Percentiles rank a stretch among this genome's conserved stretches.
Evolutionary conservation across 2,797 vertebrate genomes (phyloP).

Genomic region (Rhinoraja longicauda): DNA sequence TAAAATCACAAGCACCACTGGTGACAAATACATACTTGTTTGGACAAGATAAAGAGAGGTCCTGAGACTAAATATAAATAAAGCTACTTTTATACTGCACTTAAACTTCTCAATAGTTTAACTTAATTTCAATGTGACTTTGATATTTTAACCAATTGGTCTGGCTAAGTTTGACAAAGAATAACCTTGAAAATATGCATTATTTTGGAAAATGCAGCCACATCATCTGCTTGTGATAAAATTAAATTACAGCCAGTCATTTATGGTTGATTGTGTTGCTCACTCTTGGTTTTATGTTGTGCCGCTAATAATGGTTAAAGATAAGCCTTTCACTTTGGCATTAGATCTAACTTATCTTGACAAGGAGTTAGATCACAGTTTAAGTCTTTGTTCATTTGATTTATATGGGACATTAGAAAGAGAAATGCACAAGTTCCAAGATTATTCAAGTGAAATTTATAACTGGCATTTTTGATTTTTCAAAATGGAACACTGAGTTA

Average conservation of each 20-base stretch:
- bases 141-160: background rate
- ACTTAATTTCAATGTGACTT: background rate
- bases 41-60: background rate
- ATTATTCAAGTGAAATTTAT: constrained; percentile 13
- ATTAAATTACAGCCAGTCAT: constrained; percentile 32
- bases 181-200: constrained; percentile 12
- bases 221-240: constrained; percentile 21
- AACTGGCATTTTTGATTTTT: constrained; percentile 28
- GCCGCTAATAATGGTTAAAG: constrained; percentile 11
- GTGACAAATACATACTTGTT: background rate
- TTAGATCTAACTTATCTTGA: constrained; percentile 34
- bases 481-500: background rate
- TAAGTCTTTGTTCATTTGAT: constrained; percentile 20
- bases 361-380: constrained; percentile 32
- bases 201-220: background rate
- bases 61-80: background rate
- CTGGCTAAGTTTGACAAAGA: background rate
- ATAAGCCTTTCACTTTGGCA: constrained; percentile 33
- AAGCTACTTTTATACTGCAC: background rate
- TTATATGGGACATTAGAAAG: background rate
- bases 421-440: background rate
- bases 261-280: constrained; percentile 24
- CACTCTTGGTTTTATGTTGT: constrained; percentile 17
- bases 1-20: background rate
- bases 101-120: background rate